Percentiles rank a stretch among this genome's conserved stretches.
These are phyloP conservation scores for Drosophila formosana DNA, from an alignment of 2,888 invertebrate species.

Conservation along the genomic window DNA sequence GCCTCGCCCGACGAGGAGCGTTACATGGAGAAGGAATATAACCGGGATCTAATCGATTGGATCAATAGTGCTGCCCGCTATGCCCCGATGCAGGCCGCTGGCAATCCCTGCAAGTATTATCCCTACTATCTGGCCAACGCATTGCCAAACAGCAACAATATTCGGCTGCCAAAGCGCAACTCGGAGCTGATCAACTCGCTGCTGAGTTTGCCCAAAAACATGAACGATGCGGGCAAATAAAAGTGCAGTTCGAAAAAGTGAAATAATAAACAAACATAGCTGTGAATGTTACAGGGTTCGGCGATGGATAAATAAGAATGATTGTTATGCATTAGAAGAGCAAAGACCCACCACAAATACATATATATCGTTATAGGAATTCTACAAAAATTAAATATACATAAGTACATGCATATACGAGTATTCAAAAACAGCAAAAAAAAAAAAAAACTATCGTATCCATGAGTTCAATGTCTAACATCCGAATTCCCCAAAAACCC, in stretches of 20 bases:
- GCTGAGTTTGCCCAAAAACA: slow-evolving; percentile 90
- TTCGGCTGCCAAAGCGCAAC: slow-evolving; percentile 88
- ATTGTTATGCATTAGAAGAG: slow-evolving; percentile 19
- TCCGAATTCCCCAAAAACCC: background rate
- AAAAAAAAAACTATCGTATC: background rate
- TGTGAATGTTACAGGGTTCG: slow-evolving; percentile 4
- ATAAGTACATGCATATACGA: slow-evolving; percentile 18
- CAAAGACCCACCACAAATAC: slow-evolving; percentile 18
- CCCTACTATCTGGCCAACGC: slow-evolving; percentile 70
- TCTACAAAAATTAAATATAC: slow-evolving; percentile 15
- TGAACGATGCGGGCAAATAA: slow-evolving; percentile 90
- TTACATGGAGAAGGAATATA: slow-evolving; percentile 83
- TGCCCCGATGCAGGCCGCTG: slow-evolving; percentile 67
- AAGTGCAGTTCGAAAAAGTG: background rate
- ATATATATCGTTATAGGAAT: slow-evolving; percentile 35
- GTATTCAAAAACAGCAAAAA: slow-evolving; percentile 10
- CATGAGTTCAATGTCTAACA: background rate
- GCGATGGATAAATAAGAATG: slow-evolving; percentile 17
- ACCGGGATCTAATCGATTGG: slow-evolving; percentile 82
- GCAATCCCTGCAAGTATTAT: slow-evolving; percentile 76
- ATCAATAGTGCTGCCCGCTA: slow-evolving; percentile 74
- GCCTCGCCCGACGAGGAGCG: slow-evolving; percentile 83
- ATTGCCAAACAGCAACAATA: slow-evolving; percentile 55
- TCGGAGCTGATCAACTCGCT: slow-evolving; percentile 91
- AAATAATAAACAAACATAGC: background rate